phyloP scores from a whole-genome alignment of 1,140 invertebrate species.

The Dendrolimus kikuchii region DNA sequence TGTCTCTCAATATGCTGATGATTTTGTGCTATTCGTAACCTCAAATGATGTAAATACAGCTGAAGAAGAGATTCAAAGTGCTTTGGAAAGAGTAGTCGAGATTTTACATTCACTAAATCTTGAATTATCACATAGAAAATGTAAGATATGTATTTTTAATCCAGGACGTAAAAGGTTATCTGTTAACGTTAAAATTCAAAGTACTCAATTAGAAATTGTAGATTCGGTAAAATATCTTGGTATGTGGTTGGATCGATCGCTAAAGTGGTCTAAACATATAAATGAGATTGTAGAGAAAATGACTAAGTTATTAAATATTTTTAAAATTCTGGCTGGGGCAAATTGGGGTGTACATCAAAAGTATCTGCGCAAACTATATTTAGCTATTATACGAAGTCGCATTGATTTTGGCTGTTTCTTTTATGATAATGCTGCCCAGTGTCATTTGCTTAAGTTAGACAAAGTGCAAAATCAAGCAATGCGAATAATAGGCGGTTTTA shows the following conservation, averaged over 20 bases:
- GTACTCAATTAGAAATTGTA: too few species aligned
- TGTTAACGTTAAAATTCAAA: too few species aligned
- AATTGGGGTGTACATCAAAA: conserved; percentile 12
- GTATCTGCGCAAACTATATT: conserved; percentile 12
- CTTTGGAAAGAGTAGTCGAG: too few species aligned
- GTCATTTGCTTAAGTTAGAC: conserved; percentile 9
- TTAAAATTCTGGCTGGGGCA: conserved; percentile 11
- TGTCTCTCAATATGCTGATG: conserved; percentile 13
- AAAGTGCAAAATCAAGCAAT: conserved; percentile 14
- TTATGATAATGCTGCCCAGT: conserved; percentile 5
- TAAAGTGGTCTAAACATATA: conserved; percentile 11
- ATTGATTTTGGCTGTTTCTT: conserved; percentile 13
- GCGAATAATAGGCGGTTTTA: conserved; percentile 11
- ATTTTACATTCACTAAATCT: too few species aligned
- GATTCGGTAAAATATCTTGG: conserved; percentile 5
- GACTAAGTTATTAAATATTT: conserved; percentile 7
- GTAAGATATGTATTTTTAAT: too few species aligned
- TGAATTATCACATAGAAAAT: too few species aligned
- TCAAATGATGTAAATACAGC: too few species aligned
- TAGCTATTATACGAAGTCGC: conserved; percentile 6
- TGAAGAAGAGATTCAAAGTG: too few species aligned
- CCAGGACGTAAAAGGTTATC: too few species aligned
- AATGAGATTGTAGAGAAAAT: conserved; percentile 8
- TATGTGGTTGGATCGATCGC: conserved; percentile 6
- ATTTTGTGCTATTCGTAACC: conserved; percentile 2